These are phyloP conservation scores for Darevskia mixta DNA, from an alignment of 2,797 vertebrate species.

Conservation along the genomic window DNA sequence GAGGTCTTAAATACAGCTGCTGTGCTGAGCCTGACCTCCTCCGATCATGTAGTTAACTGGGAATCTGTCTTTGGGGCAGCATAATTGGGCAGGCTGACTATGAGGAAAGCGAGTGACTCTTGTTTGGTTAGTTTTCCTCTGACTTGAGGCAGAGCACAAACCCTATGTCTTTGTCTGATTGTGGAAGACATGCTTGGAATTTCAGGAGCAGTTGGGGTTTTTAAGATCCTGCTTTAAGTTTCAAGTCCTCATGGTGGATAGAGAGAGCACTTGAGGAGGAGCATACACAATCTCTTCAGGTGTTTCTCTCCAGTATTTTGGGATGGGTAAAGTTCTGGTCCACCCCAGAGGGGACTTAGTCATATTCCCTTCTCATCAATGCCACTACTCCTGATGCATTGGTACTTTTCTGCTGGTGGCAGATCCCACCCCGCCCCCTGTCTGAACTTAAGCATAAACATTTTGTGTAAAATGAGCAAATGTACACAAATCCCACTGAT, in stretches of 20 bases:
- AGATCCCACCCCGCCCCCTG: neutral
- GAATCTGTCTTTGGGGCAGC: neutral
- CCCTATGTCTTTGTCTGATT: neutral
- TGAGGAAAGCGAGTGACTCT: neutral
- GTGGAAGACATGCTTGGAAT: neutral
- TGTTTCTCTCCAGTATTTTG: neutral
- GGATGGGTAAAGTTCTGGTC: neutral
- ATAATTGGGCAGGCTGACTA: neutral
- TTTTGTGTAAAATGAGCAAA: conserved; percentile 10
- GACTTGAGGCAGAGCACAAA: neutral
- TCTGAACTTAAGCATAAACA: neutral
- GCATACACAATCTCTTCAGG: too few relatives aligned
- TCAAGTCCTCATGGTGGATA: neutral
- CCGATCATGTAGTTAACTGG: too few relatives aligned
- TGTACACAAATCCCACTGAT: conserved; percentile 4
- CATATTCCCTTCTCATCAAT: neutral
- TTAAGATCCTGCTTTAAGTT: neutral
- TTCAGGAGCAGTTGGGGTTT: neutral
- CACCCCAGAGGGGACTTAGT: neutral
- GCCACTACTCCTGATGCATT: neutral
- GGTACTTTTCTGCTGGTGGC: neutral
- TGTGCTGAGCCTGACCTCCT: neutral
- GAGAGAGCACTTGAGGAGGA: neutral
- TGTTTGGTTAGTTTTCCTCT: neutral
- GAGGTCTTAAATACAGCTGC: neutral